These are phyloP conservation scores for Anthopleura sola DNA, from an alignment of 64 coral and sea anemone species.

Conservation along the genomic window DNA sequence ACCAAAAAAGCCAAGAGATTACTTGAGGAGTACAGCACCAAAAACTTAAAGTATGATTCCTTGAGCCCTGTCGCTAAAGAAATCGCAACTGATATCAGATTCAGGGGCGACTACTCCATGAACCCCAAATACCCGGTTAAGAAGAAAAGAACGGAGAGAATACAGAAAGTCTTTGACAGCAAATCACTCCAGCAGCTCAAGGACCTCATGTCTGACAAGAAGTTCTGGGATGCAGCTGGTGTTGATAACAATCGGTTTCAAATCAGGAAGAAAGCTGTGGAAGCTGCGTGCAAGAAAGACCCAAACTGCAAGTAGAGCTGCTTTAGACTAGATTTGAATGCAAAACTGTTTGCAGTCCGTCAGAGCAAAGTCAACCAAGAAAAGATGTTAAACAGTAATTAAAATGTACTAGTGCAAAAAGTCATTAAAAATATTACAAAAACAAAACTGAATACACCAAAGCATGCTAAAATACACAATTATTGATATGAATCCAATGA, in stretches of 20 bases:
- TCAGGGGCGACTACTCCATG: slow-evolving; percentile 8
- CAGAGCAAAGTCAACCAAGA: too few species aligned
- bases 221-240: neutral
- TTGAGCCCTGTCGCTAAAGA: neutral
- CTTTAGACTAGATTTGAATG: too few species aligned
- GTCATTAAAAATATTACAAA: too few species aligned
- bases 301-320: slow-evolving; percentile 15
- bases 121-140: neutral
- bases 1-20: neutral
- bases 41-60: neutral
- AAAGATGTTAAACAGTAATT: too few species aligned
- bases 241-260: neutral
- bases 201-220: neutral
- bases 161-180: slow-evolving; percentile 9
- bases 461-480: too few species aligned
- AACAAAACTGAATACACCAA: too few species aligned
- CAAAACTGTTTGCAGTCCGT: too few species aligned
- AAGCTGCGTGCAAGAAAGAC: slow-evolving; percentile 12
- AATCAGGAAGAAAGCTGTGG: slow-evolving; percentile 4
- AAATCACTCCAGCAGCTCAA: neutral
- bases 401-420: too few species aligned
- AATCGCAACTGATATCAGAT: neutral
- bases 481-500: too few species aligned
- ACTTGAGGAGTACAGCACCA: neutral
- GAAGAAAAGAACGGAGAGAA: neutral